Evolutionary conservation across 2,888 invertebrate genomes (phyloP).

Genomic region (Eupithecia exiguata): DNA sequence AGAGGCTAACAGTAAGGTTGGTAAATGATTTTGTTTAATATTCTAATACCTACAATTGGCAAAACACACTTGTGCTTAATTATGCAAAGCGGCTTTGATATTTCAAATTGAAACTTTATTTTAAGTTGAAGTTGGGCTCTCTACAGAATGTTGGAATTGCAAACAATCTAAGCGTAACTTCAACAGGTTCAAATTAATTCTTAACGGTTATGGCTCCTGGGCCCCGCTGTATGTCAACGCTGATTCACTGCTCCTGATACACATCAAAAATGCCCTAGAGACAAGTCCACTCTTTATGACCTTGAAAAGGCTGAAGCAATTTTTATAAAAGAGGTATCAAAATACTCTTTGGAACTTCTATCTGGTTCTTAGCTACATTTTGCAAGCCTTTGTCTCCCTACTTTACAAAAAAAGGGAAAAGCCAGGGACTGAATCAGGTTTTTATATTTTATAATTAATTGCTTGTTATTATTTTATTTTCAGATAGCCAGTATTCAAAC

Average conservation of each 20-base stretch:
- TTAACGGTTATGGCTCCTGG: not conserved
- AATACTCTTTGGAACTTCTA: no score
- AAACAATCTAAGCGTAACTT: not conserved
- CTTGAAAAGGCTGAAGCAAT: no score
- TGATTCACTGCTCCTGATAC: not conserved
- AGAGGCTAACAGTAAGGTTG: slow-evolving; percentile 91
- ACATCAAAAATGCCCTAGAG: not conserved
- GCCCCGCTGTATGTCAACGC: not conserved
- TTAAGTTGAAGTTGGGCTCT: no score
- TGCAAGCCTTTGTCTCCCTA: no score
- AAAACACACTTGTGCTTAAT: not conserved
- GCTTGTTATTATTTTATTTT: not conserved
- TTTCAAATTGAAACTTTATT: no score
- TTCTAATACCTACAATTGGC: not conserved
- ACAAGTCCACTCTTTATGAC: no score
- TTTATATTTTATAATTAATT: no score
- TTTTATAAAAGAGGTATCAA: no score
- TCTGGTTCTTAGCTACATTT: no score
- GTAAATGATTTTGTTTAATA: not conserved
- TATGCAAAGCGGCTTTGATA: not conserved
- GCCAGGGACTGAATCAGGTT: no score
- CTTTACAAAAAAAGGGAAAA: no score
- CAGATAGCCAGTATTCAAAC: slow-evolving; percentile 89
- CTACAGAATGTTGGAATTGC: not conserved
- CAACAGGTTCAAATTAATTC: not conserved